These are phyloP conservation scores for Xenopus laevis DNA, from an alignment of 2,113 vertebrate genomes.

Conservation along the genomic window DNA sequence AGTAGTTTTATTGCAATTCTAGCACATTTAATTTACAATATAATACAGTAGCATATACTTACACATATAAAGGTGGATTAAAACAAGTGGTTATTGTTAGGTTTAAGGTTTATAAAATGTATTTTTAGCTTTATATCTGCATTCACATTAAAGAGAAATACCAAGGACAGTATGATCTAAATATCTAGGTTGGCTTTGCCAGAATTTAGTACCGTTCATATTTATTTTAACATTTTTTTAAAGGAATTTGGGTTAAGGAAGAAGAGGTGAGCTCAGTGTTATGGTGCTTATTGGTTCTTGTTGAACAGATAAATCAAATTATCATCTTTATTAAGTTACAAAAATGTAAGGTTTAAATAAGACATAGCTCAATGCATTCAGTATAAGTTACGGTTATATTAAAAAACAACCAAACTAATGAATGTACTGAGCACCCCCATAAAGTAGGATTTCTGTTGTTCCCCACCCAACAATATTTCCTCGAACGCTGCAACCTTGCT, in stretches of 20 bases:
- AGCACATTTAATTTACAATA: slow-evolving; percentile 68
- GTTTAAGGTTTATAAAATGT: background rate
- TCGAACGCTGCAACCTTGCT: slow-evolving; percentile 64
- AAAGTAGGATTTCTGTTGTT: slow-evolving; percentile 80
- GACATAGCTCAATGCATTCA: background rate
- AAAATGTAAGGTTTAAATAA: background rate
- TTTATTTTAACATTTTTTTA: background rate
- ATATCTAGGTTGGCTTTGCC: slow-evolving; percentile 5
- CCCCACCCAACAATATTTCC: slow-evolving; percentile 90
- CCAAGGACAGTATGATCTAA: background rate
- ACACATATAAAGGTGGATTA: slow-evolving; percentile 46
- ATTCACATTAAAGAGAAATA: slow-evolving; percentile 33
- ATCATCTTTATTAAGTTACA: background rate
- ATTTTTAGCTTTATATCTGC: slow-evolving; percentile 21
- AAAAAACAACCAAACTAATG: slow-evolving; percentile 55
- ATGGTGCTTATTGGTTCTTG: background rate
- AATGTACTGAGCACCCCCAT: slow-evolving; percentile 83
- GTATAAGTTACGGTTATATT: background rate
- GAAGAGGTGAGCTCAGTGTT: too few relatives aligned
- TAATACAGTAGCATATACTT: slow-evolving; percentile 60
- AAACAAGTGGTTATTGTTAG: slow-evolving; percentile 50
- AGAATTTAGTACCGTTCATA: background rate
- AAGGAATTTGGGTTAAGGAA: too few relatives aligned
- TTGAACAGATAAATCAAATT: slow-evolving; percentile 5
- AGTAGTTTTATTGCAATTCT: slow-evolving; percentile 68